These are phyloP conservation scores for Notolepis coatsorum DNA, from an alignment of 2,797 vertebrate genomes.

Conservation along the genomic window DNA sequence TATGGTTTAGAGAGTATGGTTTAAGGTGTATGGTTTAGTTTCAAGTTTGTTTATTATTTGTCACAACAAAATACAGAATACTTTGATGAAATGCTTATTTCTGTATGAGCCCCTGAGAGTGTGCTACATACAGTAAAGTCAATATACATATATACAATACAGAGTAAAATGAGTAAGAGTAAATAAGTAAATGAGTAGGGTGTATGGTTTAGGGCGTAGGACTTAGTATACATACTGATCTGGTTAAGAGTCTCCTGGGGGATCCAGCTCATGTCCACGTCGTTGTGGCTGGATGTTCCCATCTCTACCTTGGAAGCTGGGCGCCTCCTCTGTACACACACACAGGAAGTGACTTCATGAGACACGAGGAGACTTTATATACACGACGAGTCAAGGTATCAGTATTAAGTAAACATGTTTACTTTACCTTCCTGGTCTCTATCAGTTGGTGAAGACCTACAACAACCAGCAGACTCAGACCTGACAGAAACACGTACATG, in stretches of 20 bases:
- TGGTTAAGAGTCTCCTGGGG: slow-evolving; percentile 98
- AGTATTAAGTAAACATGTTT: neutral
- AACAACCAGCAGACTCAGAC: slow-evolving; percentile 90
- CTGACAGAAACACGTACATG: slow-evolving; percentile 97
- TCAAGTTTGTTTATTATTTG: too few species aligned
- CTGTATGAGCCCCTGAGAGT: too few species aligned
- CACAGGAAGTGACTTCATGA: neutral
- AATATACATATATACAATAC: too few species aligned
- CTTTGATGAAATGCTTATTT: too few species aligned
- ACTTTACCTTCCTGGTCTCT: slow-evolving; percentile 94
- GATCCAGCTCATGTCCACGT: slow-evolving; percentile 99
- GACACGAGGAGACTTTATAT: neutral
- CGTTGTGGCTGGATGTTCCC: slow-evolving; percentile 95
- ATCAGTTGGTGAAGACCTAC: slow-evolving; percentile 95
- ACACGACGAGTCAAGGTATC: too few species aligned
- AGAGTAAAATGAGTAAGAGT: too few species aligned
- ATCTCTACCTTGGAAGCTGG: slow-evolving; percentile 94
- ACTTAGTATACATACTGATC: slow-evolving; percentile 88
- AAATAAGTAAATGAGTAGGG: neutral
- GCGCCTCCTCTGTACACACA: slow-evolving; percentile 87
- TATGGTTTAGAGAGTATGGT: too few species aligned
- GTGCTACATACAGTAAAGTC: too few species aligned
- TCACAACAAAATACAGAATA: too few species aligned
- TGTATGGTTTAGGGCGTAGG: neutral
- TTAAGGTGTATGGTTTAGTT: too few species aligned